Evolutionary conservation across 2,888 invertebrate species (phyloP).

Genomic region (Spisula subtruncata): DNA sequence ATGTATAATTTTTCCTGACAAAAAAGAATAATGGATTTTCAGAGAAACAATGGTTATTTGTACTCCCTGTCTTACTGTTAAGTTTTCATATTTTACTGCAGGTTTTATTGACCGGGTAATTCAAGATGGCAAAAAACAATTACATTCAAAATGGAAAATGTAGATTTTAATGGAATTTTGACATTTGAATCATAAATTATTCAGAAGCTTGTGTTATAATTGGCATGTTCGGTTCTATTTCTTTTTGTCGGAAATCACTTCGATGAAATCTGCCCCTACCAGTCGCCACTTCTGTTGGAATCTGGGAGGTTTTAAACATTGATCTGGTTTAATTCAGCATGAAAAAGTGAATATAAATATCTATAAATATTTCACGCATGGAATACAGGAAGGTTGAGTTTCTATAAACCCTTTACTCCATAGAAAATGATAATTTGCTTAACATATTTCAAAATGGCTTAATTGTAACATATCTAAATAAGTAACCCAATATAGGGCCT

Average conservation of each 20-base stretch:
- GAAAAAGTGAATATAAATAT: not conserved
- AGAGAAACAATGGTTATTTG: too few species aligned
- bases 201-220: not conserved
- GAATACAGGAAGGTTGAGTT: too few species aligned
- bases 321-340: not conserved
- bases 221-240: not conserved
- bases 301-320: not conserved
- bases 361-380: too few species aligned
- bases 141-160: not conserved
- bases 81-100: not conserved
- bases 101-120: not conserved
- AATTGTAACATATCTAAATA: too few species aligned
- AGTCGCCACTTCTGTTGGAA: not conserved
- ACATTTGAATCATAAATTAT: slow-evolving; percentile 8
- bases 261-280: not conserved
- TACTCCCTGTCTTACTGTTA: too few species aligned
- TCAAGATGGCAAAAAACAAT: not conserved
- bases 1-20: too few species aligned
- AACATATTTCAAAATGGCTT: too few species aligned
- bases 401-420: too few species aligned
- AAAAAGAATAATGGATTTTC: too few species aligned
- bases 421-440: too few species aligned
- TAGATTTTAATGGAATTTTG: slow-evolving; percentile 4
- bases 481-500: too few species aligned
- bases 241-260: not conserved